Base-by-base conservation (phyloP, 2,797 vertebrate genomes). In the Spizella passerina region DNA sequence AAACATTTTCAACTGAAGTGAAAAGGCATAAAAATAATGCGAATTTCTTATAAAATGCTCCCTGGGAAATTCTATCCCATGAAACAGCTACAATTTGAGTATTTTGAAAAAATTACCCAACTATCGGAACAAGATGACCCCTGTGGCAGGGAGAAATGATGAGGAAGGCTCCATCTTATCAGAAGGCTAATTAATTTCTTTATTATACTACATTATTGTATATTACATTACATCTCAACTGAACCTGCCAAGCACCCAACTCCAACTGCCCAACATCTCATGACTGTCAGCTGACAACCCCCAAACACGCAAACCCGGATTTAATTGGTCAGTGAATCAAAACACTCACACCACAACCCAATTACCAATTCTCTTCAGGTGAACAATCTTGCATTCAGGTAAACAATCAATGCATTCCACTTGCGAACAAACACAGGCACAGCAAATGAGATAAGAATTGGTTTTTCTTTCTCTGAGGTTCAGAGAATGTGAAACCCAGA, bases 41-140 rank as follows among this genome's bases (percentile, higher is more conserved):
- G 14, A 75, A 41, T 8, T 41, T 41, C 7, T 41, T 41, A 41
- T 17, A 41, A 17, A 41, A 41, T 41, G 22, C 6, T 26, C 10
- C 49, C 27, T 34, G 26, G 77, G 32, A 83, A 78, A 61, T 56
- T 52, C 29, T 46, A 21, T n/a, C 39, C 50, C n/a, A 32, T 4
- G 12, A 39, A 72, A 43, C 12, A 46, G n/a, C 55, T 83, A 14
- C 4, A 46, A 24, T n/a, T 14, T 0, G 2, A 38, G 4, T 52
- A 30, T 65, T 93, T 72, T 53, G 23, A 60, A 44, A 84, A 82
- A 79, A 70, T n/a, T 18, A 50, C 24, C 34, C 43, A 24, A 26
- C 19, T n/a, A 7, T n/a, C 1, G 0, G 52, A 53, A 53, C 52
- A 53, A n/a, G 8, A 53, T 9, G 2, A 53, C 20, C 8, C 30